phyloP scores from a whole-genome alignment of 2,113 vertebrate genomes.

The Lasiurus borealis region DNA sequence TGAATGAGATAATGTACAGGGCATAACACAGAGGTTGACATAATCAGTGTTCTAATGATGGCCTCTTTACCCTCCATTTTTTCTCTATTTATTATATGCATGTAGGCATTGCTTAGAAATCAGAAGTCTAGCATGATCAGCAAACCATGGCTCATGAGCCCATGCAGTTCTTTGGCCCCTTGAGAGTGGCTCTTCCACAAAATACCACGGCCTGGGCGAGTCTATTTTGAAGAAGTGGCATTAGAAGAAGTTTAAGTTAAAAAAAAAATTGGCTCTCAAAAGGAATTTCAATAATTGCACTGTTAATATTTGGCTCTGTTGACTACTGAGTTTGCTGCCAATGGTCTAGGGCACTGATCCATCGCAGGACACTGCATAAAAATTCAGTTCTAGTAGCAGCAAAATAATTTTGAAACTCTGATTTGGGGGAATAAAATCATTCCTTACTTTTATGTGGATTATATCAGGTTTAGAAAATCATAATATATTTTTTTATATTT shows the following conservation, averaged over 20 bases:
- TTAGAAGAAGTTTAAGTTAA: too few species aligned
- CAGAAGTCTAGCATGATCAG: background rate
- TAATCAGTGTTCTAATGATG: background rate
- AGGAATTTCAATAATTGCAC: too few species aligned
- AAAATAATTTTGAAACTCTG: conserved; percentile 3
- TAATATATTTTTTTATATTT: background rate
- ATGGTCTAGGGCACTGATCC: background rate
- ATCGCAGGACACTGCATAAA: background rate
- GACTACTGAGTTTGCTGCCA: too few species aligned
- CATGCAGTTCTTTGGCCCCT: too few species aligned
- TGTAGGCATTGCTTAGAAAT: background rate
- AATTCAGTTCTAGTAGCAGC: background rate
- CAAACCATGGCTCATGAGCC: too few species aligned
- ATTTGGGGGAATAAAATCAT: background rate
- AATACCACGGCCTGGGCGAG: too few species aligned
- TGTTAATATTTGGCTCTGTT: too few species aligned
- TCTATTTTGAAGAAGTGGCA: too few species aligned
- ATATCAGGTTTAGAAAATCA: background rate
- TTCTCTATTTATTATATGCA: background rate
- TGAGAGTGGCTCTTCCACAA: too few species aligned
- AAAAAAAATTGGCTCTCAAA: too few species aligned
- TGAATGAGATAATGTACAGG: background rate
- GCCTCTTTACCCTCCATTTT: background rate
- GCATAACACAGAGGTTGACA: background rate
- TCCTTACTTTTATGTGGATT: background rate